Conservation (phyloP, 2,888 invertebrate species). For the Creontiades dilutus region DNA sequence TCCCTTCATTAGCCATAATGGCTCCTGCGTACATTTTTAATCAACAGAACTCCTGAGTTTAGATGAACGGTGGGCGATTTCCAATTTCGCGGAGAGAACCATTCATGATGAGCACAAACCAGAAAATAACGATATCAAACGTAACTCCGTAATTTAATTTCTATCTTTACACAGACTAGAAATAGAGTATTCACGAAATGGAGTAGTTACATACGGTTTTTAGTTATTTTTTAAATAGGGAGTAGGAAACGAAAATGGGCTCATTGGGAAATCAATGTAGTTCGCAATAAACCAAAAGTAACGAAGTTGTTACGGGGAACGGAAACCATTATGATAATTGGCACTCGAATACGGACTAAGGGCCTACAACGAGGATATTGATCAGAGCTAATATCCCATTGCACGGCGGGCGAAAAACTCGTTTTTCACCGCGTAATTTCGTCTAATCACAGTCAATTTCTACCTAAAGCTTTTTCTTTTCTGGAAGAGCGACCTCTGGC, state of each 20-base stretch:
- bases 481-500: background rate
- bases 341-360: conserved; percentile 15
- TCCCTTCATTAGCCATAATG: too few relatives aligned
- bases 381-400: conserved; percentile 54
- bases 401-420: conserved; percentile 52
- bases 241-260: background rate
- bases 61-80: too few relatives aligned
- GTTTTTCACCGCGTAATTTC: conserved; percentile 54
- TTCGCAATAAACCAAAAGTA: conserved; percentile 39
- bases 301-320: conserved; percentile 55
- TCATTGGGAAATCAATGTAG: conserved; percentile 17
- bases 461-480: background rate
- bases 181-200: too few relatives aligned
- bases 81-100: too few relatives aligned
- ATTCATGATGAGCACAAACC: too few relatives aligned
- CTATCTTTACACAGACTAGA: too few relatives aligned
- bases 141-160: too few relatives aligned
- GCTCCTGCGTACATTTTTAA: too few relatives aligned
- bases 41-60: too few relatives aligned
- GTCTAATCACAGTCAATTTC: conserved; percentile 51
- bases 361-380: conserved; percentile 35
- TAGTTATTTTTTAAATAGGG: background rate
- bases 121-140: too few relatives aligned
- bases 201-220: background rate
- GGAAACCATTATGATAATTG: conserved; percentile 63